These are phyloP conservation scores for Ophion slaviceki DNA, from an alignment of 2,888 invertebrate species.

Conservation along the genomic window DNA sequence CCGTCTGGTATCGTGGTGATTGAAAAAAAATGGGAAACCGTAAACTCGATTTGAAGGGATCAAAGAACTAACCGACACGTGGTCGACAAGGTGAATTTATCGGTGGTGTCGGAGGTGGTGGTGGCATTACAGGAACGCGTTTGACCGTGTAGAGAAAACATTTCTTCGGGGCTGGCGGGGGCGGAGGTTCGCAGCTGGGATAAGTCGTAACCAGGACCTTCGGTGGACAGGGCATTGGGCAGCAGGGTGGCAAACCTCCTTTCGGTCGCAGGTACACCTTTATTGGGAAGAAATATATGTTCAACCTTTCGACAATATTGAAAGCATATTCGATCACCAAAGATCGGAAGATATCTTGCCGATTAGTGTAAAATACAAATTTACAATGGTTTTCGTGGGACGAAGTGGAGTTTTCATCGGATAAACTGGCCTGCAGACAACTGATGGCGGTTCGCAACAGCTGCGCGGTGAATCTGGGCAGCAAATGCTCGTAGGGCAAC, in stretches of 20 bases:
- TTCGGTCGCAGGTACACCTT: slow-evolving; percentile 74
- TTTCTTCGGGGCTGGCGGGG: slow-evolving; percentile 64
- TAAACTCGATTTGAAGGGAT: background rate
- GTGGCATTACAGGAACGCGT: slow-evolving; percentile 71
- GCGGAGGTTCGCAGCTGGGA: slow-evolving; percentile 60
- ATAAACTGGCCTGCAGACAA: slow-evolving; percentile 50
- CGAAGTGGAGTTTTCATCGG: slow-evolving; percentile 41
- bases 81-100: slow-evolving; percentile 69
- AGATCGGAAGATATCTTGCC: background rate
- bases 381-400: slow-evolving; percentile 70
- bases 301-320: background rate
- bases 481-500: slow-evolving; percentile 32
- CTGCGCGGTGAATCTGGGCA: slow-evolving; percentile 23
- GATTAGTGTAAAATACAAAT: slow-evolving; percentile 11
- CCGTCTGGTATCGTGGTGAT: background rate
- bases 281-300: background rate
- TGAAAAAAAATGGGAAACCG: background rate
- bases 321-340: background rate
- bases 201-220: slow-evolving; percentile 70
- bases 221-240: slow-evolving; percentile 73
- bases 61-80: slow-evolving; percentile 39
- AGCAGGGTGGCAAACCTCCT: slow-evolving; percentile 70
- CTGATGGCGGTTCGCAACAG: slow-evolving; percentile 37
- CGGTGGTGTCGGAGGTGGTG: slow-evolving; percentile 72
- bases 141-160: slow-evolving; percentile 69